These are phyloP conservation scores for Sycophila texana DNA, from an alignment of 2,888 invertebrate species.

Conservation along the genomic window DNA sequence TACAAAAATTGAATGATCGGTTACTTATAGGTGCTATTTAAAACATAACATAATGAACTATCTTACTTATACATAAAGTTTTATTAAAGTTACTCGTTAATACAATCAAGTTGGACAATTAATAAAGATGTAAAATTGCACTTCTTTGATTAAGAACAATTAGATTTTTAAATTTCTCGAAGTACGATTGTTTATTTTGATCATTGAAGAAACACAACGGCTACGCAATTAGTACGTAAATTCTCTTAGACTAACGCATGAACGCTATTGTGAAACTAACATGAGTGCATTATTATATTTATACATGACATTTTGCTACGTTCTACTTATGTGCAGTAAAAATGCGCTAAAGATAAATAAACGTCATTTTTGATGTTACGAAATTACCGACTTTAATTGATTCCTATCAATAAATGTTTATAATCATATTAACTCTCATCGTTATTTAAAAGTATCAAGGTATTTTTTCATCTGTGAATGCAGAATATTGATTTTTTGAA, in stretches of 20 bases:
- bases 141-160: not conserved
- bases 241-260: constrained; percentile 22
- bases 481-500: constrained; percentile 30
- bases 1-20: not conserved
- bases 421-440: not conserved
- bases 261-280: constrained; percentile 46
- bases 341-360: constrained; percentile 49
- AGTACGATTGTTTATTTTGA: constrained; percentile 5
- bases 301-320: constrained; percentile 66
- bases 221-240: constrained; percentile 31
- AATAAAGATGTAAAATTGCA: not conserved
- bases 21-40: constrained; percentile 15
- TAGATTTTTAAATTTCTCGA: not conserved
- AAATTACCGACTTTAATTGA: not conserved
- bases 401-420: not conserved
- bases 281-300: constrained; percentile 63
- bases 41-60: no score
- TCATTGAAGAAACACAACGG: constrained; percentile 1
- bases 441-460: not conserved
- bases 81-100: not conserved
- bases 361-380: constrained; percentile 29
- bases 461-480: not conserved
- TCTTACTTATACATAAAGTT: not conserved
- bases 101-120: constrained; percentile 1
- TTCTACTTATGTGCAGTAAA: constrained; percentile 59